Evolutionary conservation across 2,888 invertebrate species (phyloP).

Genomic region (Lasioglossum figueresi): DNA sequence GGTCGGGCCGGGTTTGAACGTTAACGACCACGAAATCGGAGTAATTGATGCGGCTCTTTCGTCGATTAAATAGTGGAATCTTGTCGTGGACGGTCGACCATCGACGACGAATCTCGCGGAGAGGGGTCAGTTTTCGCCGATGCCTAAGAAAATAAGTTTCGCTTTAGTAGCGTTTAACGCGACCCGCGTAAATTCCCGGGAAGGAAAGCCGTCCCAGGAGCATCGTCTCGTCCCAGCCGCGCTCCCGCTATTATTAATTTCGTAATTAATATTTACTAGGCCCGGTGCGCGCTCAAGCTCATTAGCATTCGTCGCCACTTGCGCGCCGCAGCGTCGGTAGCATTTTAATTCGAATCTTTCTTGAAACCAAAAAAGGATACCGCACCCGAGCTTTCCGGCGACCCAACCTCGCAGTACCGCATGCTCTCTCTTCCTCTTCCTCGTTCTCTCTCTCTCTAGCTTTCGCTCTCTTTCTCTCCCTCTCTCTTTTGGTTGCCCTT

Average conservation of each 20-base stretch:
- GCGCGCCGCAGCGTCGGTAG: constrained; percentile 64
- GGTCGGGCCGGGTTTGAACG: background rate
- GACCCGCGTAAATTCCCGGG: constrained; percentile 46
- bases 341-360: constrained; percentile 76
- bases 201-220: constrained; percentile 47
- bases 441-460: background rate
- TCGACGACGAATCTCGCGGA: background rate
- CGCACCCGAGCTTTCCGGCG: constrained; percentile 21
- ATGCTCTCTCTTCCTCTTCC: background rate
- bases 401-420: background rate
- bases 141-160: constrained; percentile 32
- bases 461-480: background rate
- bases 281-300: constrained; percentile 64
- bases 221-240: constrained; percentile 39
- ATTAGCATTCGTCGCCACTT: constrained; percentile 74
- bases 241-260: constrained; percentile 71
- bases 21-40: background rate
- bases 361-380: constrained; percentile 72
- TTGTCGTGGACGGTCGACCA: background rate
- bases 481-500: background rate
- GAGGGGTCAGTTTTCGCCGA: background rate
- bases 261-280: constrained; percentile 77
- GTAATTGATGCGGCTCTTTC: background rate
- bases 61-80: background rate
- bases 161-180: constrained; percentile 50